phyloP scores from a whole-genome alignment of 2,888 invertebrate species.

The Tinea trinotella region DNA sequence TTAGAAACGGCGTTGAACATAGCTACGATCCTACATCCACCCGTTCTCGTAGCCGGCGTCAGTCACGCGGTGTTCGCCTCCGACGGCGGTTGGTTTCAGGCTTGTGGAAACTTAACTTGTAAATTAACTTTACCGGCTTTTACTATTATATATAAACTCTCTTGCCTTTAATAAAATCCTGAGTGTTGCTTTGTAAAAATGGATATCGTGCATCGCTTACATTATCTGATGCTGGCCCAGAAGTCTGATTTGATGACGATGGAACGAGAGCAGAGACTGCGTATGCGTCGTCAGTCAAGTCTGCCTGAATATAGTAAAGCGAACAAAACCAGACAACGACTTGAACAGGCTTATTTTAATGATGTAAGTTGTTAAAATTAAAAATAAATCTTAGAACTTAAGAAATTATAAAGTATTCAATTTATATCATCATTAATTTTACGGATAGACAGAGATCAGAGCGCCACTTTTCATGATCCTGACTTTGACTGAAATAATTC shows the following conservation, averaged over 20 bases:
- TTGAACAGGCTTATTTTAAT: constrained; percentile 61
- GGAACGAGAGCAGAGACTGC: constrained; percentile 61
- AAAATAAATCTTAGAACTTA: background rate
- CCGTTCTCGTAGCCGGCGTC: constrained; percentile 26
- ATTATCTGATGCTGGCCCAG: constrained; percentile 64
- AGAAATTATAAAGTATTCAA: background rate
- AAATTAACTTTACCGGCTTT: background rate
- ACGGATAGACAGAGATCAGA: too few species aligned
- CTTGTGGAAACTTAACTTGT: background rate
- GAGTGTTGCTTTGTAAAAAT: constrained; percentile 29
- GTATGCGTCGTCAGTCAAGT: constrained; percentile 62
- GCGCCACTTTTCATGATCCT: too few species aligned
- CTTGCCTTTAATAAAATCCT: too few species aligned
- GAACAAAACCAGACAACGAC: constrained; percentile 49
- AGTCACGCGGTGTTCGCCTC: constrained; percentile 55
- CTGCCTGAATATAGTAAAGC: constrained; percentile 62
- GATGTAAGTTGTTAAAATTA: constrained; percentile 45
- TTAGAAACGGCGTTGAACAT: constrained; percentile 35
- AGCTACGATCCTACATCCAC: constrained; percentile 41
- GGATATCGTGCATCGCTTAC: constrained; percentile 66
- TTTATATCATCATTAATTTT: too few species aligned
- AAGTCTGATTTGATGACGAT: constrained; percentile 67
- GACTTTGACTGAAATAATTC: too few species aligned
- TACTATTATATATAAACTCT: constrained; percentile 23
- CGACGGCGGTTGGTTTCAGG: constrained; percentile 27